Base-by-base conservation (phyloP, 2,888 invertebrate species). In the Odontomyia ornata region DNA sequence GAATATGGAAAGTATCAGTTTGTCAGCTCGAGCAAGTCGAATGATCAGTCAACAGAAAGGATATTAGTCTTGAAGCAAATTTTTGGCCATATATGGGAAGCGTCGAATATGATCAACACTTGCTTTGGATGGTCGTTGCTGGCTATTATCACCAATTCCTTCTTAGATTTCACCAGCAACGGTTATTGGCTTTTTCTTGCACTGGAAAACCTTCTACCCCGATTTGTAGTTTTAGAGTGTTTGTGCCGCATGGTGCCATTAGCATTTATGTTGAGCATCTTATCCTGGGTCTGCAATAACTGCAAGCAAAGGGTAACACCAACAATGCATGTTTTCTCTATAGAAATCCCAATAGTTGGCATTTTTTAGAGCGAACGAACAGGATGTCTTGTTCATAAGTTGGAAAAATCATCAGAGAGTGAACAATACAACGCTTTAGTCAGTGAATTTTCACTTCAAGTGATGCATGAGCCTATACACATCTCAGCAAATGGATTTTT, bases 401-500 rank as follows among this genome's bases (percentile, higher is more conserved):
- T 87, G 71, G 82, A 80, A 52, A 85, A 85, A 21, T 85, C 79
- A 47, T 64, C 82, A 76, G 84, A 83, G 18, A 84, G 84, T 77
- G 85, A 84, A 47, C 81, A 83, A 0, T 86, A 85, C 69, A 86
- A 86, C 60, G 82, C 84, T 75, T 80, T 87, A 73, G 82, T 87
- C 5, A 83, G 81, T n/a, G 85, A 86, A 15, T 86, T 86, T 77
- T 83, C 85, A 0, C 65, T 86, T 30, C 86, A 86, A 79, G 82
- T 84, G 1, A 79, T 86, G 3, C 86, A 86, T 80, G 86, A 87
- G 77, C 83, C 83, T 4, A 85, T 86, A 43, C 79, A 82, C 18
- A 82, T 86, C 7, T 84, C 84, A 1, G 86, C 86, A 46, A 87
- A 85, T 80, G 84, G 85, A 9, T 86, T 87, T 79, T 86, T 86